A percentile compares a stretch with the other conserved stretches of the same genome.
Evolutionary conservation across 2,797 vertebrate species (phyloP).

Genomic region (Nyctibius grandis): DNA sequence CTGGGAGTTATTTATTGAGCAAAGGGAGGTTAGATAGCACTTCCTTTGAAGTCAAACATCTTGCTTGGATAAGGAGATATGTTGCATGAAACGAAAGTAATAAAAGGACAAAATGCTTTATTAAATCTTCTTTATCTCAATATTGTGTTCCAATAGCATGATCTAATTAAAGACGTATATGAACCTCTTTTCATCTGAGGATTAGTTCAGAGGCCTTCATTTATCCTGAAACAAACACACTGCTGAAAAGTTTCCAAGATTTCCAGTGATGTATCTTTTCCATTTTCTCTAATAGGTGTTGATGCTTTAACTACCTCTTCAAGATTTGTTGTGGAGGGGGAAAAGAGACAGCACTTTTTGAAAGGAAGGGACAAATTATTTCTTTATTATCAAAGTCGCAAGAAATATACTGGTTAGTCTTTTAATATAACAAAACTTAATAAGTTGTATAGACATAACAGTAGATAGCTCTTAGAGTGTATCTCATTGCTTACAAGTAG

Average conservation of each 20-base stretch:
- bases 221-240: constrained; percentile 61
- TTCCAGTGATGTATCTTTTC: constrained; percentile 45
- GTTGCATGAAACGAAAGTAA: constrained; percentile 75
- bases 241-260: constrained; percentile 67
- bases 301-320: constrained; percentile 41
- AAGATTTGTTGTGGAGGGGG: background rate
- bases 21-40: constrained; percentile 67
- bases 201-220: constrained; percentile 70
- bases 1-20: constrained; percentile 74
- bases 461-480: background rate
- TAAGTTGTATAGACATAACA: background rate
- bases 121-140: constrained; percentile 79
- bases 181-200: constrained; percentile 73
- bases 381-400: background rate
- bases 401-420: background rate
- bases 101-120: constrained; percentile 79
- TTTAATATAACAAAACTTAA: background rate
- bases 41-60: constrained; percentile 81
- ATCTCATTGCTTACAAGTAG: background rate
- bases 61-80: constrained; percentile 74
- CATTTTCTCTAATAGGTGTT: constrained; percentile 58
- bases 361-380: background rate
- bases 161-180: constrained; percentile 78
- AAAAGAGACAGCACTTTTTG: background rate
- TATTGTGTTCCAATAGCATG: constrained; percentile 71